Percentiles rank a stretch among this genome's conserved stretches.
Conservation (phyloP, 1,140 invertebrate species). For the Panagrolaimus sp. region DNA sequence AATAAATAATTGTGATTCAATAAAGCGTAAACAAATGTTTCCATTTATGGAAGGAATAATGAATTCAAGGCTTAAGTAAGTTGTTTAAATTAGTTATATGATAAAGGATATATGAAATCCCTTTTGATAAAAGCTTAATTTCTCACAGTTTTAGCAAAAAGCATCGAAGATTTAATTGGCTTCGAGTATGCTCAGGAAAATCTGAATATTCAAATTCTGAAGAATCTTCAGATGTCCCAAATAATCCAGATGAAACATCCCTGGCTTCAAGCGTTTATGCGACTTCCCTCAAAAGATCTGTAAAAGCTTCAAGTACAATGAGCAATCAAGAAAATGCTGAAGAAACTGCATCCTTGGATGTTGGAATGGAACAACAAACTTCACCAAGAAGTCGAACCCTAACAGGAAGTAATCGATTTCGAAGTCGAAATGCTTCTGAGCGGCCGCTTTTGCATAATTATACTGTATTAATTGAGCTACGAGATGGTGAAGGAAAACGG, state of each 20-base stretch:
- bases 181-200: background rate
- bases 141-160: background rate
- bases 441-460: slow-evolving; percentile 36
- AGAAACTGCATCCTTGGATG: slow-evolving; percentile 7
- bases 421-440: background rate
- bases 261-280: slow-evolving; percentile 23
- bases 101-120: too few species aligned
- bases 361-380: background rate
- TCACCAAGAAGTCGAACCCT: slow-evolving; percentile 14
- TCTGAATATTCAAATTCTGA: slow-evolving; percentile 32
- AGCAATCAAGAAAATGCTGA: slow-evolving; percentile 15
- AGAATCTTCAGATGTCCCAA: slow-evolving; percentile 28
- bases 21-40: slow-evolving; percentile 21
- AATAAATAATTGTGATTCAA: background rate
- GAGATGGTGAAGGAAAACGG: slow-evolving; percentile 43
- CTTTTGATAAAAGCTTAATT: slow-evolving; percentile 14
- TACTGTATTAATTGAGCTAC: slow-evolving; percentile 49
- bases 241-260: slow-evolving; percentile 21
- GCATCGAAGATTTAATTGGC: background rate
- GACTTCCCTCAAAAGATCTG: background rate
- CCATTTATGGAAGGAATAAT: slow-evolving; percentile 25
- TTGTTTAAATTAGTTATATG: too few species aligned
- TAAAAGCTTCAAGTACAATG: slow-evolving; percentile 12
- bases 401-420: background rate
- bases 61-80: slow-evolving; percentile 11